Evolutionary conservation across 2,797 vertebrate genomes (phyloP), one percentile per base, ranked within the genome.

Genomic region (Sciurus vulgaris): DNA sequence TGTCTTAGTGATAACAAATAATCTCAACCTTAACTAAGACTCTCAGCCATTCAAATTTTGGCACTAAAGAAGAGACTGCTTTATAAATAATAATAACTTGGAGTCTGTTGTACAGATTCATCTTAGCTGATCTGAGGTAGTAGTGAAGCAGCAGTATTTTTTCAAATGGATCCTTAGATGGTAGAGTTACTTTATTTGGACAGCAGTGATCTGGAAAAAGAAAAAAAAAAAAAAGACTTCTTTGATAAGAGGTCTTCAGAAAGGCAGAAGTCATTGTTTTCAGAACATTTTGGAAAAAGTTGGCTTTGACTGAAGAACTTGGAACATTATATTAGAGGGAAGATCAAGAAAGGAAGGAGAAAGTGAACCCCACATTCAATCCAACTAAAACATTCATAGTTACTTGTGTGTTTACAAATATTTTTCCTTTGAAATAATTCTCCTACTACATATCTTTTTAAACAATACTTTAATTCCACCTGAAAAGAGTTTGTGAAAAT

Each of bases 331-430:
- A 28, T 24, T 30, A 89, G 38, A 15, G 30, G 11, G 14, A n/a
- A 51, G 33, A 82, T 56, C 1, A 59, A 33, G 20, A 63, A 73
- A 63, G 6, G 3, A 3, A 56, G 54, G 65, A 65, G 7, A 2
- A 67, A 24, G 10, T 24, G 3, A 13, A 20, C 3, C 3, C 3
- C 41, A 35, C 0, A 0, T 1, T 5, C 17, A 44, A 8, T 38
- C 38, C 15, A 82, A 1, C 38, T 70, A 72, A 18, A 82, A 47
- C 11, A 41, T 44, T 30, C 28, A 26, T 10, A n/a, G 24, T 33
- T 33, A 85, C 12, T 28, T 44, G 11, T 73, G 15, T 15, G 4
- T 22, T 0, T 49, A 5, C 47, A 74, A 26, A 28, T 4, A 33
- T 44, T 65, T 83, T 61, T 35, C 44, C n/a, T 67, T 87, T 5